These are phyloP conservation scores for Tanytarsus gracilentus DNA, from an alignment of 2,888 invertebrate species.

Conservation along the genomic window DNA sequence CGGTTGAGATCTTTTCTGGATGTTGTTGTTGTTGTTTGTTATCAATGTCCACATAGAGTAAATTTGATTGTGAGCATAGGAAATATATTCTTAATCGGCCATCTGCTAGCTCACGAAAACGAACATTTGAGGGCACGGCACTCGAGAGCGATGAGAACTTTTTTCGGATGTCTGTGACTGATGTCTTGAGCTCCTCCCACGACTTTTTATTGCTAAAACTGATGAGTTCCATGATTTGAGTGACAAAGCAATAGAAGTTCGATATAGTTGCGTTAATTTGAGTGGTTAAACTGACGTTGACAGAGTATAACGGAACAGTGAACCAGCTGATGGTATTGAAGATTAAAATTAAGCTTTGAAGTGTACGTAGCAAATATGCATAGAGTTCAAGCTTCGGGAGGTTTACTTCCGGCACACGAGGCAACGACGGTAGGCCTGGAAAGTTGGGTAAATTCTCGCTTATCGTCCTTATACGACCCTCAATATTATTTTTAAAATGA, in stretches of 20 bases:
- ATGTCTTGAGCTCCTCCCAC: slow-evolving; percentile 72
- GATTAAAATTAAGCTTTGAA: slow-evolving; percentile 7
- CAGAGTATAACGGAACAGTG: not conserved
- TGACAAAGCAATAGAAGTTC: slow-evolving; percentile 2
- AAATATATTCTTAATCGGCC: slow-evolving; percentile 82
- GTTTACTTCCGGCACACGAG: not conserved
- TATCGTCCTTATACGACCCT: not conserved
- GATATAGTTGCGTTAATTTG: slow-evolving; percentile 22
- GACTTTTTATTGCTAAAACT: slow-evolving; percentile 43
- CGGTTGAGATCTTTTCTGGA: not conserved
- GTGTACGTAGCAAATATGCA: slow-evolving; percentile 9
- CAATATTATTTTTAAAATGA: not conserved
- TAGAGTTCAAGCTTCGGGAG: slow-evolving; percentile 12
- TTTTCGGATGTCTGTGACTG: slow-evolving; percentile 71
- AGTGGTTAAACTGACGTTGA: slow-evolving; percentile 19
- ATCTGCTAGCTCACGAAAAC: slow-evolving; percentile 68
- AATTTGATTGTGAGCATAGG: slow-evolving; percentile 72
- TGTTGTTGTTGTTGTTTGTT: slow-evolving; percentile 47
- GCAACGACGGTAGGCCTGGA: not conserved
- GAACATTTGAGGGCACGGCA: slow-evolving; percentile 73
- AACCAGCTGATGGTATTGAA: slow-evolving; percentile 16
- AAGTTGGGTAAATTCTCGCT: not conserved
- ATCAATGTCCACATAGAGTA: slow-evolving; percentile 80
- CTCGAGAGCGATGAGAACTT: slow-evolving; percentile 68
- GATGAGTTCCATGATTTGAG: slow-evolving; percentile 25